Percentiles rank a stretch among this genome's conserved stretches.
Conservation (phyloP, 2,888 invertebrate genomes). For the Falcaria lacertinaria region DNA sequence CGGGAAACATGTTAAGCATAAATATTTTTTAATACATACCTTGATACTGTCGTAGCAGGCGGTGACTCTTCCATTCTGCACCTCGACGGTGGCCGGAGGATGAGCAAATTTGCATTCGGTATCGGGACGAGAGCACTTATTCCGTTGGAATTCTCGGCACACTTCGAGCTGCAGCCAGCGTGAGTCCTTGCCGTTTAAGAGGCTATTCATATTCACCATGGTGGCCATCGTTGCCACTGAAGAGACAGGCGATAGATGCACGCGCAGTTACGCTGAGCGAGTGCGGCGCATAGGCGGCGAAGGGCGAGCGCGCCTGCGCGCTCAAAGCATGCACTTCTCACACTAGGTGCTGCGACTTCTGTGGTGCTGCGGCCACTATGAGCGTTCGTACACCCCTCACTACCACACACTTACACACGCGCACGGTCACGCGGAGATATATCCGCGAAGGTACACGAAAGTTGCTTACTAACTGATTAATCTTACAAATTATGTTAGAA, state of each 20-base stretch:
- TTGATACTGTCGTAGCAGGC: conserved; percentile 99
- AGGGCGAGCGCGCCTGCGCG: conserved; percentile 68
- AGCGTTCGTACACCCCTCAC: conserved; percentile 52
- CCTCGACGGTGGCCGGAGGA: conserved; percentile 99
- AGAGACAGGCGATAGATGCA: conserved; percentile 50
- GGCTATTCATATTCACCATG: conserved; percentile 98
- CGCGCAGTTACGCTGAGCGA: conserved; percentile 70
- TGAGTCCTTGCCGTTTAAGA: conserved; percentile 98
- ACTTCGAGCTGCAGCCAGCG: conserved; percentile 99
- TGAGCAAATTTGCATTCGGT: conserved; percentile 99
- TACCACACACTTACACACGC: conserved; percentile 63
- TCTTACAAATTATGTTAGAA: conserved; percentile 73
- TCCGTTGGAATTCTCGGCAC: conserved; percentile 99
- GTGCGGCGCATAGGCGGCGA: conserved; percentile 74
- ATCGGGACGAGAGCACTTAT: conserved; percentile 99
- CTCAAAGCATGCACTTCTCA: conserved; percentile 64
- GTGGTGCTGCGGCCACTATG: conserved; percentile 32
- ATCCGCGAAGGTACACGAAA: conserved; percentile 39
- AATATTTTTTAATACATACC: conserved; percentile 86
- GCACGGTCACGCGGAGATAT: conserved; percentile 41
- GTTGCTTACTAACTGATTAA: conserved; percentile 63
- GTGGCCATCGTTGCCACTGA: conserved; percentile 83
- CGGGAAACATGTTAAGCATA: too few species aligned
- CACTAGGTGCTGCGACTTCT: conserved; percentile 34
- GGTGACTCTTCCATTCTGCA: conserved; percentile 99